Base-by-base conservation (phyloP, 1,140 invertebrate genomes). In the Cecropterus lyciades region DNA sequence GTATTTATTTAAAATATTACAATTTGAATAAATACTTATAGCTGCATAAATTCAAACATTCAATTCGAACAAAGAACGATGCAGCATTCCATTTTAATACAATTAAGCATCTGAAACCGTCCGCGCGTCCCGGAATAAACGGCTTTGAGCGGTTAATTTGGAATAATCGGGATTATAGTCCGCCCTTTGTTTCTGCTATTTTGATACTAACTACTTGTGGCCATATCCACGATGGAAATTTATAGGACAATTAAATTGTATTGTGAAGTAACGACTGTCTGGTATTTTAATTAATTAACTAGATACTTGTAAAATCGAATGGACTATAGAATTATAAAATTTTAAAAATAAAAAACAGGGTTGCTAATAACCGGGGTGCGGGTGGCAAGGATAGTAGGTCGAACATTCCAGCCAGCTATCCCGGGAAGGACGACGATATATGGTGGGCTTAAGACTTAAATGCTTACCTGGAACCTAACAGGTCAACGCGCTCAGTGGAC, bases 141-240 rank as follows among this genome's bases (percentile, higher is more conserved):
- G 65, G 40, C 42, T 67, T 67, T 52, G 9, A 20, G 17, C 33
- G 46, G 48, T 27, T 67, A 59, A 37, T 67, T 67, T 51, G 55
- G 65, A 65, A 59, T 67, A 59, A 67, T 67, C 37, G 55, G 55
- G 55, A 52, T 52, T 52, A 49, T 62, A 46, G 17, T 5, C 33
- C 20, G 37, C 43, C 55, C 33, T 49, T 56, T 57, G 46, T 49
- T 59, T 59, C 33, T 67, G 64, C 45, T 66, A 37, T 65, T 65
- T 46, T 48, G 62, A 46, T 55, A 30, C 42, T 20, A 53, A 37
- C 8, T 51, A 49, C 16, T 13, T 1, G 40, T 56, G 17, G n/a
- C 16, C 17, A 43, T 20, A 13, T 27, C 4, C 13, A 6, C 27
- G 13, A 2, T 30, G 24, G 10, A 14, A 13, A n/a, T 49, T 46